These are phyloP conservation scores for Hartigia nigra DNA, from an alignment of 2,888 invertebrate species.

Conservation along the genomic window DNA sequence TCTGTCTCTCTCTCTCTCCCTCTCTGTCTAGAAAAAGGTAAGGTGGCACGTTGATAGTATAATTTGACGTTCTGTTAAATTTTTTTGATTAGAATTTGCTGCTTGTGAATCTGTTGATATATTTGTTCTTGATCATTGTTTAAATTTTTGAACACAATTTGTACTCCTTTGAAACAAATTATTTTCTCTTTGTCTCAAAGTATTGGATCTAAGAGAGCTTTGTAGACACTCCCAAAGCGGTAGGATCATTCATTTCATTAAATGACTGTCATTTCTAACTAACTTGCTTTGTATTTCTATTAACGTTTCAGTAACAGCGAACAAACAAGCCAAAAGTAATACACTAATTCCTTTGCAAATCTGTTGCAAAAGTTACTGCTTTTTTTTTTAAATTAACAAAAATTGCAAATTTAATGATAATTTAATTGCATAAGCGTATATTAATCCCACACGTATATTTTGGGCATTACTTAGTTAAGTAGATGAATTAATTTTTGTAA, in stretches of 20 bases:
- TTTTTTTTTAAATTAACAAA: not conserved
- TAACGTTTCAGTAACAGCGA: not conserved
- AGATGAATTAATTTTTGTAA: conserved; percentile 7
- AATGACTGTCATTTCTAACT: not conserved
- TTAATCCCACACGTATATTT: not conserved
- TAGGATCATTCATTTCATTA: not conserved
- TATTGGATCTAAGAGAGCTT: not conserved
- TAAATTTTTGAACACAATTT: not conserved
- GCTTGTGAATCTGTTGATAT: not conserved
- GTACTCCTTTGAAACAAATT: not conserved
- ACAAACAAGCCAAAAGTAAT: not conserved
- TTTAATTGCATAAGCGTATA: not conserved
- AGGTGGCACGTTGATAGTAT: conserved; percentile 34
- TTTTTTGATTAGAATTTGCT: not conserved
- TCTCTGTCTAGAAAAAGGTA: conserved; percentile 31
- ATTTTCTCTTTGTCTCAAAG: not conserved
- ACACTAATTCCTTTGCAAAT: not conserved
- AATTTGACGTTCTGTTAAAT: not conserved
- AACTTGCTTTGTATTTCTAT: not conserved
- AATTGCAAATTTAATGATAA: not conserved
- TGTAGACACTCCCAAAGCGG: not conserved
- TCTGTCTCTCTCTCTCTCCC: conserved; percentile 20
- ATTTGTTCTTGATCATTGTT: not conserved
- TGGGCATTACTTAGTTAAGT: conserved; percentile 1
- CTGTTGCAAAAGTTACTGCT: not conserved